These are phyloP conservation scores for Eledona agricola DNA, from an alignment of 2,888 invertebrate species.

Conservation along the genomic window DNA sequence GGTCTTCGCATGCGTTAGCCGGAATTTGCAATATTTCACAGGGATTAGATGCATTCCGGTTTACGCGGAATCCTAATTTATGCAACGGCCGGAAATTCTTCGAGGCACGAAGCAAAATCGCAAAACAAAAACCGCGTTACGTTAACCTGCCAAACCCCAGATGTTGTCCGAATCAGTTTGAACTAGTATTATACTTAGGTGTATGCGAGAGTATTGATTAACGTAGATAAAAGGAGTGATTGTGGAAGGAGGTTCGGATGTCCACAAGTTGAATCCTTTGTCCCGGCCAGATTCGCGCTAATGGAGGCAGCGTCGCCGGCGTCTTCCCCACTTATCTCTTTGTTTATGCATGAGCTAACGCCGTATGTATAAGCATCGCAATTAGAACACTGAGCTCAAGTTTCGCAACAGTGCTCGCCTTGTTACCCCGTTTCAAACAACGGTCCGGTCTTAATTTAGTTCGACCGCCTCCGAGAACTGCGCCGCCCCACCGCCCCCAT, in stretches of 20 bases:
- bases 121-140: too few relatives aligned
- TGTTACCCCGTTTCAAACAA: constrained; percentile 34
- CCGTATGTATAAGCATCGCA: constrained; percentile 41
- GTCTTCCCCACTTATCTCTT: constrained; percentile 57
- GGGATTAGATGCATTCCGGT: too few relatives aligned
- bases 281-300: constrained; percentile 10
- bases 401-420: constrained; percentile 31
- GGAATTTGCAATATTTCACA: too few relatives aligned
- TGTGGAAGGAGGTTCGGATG: too few relatives aligned
- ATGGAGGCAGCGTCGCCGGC: constrained; percentile 10
- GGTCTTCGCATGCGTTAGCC: too few relatives aligned
- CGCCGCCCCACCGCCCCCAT: constrained; percentile 17
- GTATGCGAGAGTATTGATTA: too few relatives aligned
- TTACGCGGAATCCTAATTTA: constrained; percentile 34
- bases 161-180: too few relatives aligned
- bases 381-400: constrained; percentile 31
- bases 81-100: constrained; percentile 35
- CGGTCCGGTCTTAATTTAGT: constrained; percentile 30
- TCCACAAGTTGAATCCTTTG: too few relatives aligned
- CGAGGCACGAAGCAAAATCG: too few relatives aligned
- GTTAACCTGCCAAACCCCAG: too few relatives aligned
- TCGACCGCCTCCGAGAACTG: constrained; percentile 3
- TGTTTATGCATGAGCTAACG: constrained; percentile 61
- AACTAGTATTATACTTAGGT: too few relatives aligned
- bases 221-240: too few relatives aligned